Base-by-base conservation (phyloP, 2,888 invertebrate genomes). In the Koerneria pararmatus region DNA sequence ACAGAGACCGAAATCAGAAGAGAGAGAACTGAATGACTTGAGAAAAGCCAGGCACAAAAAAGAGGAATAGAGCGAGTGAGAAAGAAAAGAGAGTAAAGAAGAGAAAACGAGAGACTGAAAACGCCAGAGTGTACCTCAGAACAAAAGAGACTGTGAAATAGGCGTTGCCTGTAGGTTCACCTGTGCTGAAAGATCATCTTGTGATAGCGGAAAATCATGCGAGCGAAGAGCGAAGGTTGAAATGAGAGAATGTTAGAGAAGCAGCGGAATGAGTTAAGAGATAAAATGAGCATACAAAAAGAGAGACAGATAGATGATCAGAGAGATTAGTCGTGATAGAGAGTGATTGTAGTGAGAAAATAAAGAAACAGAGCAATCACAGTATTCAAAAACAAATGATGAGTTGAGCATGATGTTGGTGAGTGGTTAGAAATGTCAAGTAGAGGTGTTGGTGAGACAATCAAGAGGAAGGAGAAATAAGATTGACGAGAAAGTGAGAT, bases 321-420 rank as follows among this genome's bases (percentile, higher is more conserved):
- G n/a, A n/a, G n/a, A n/a, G n/a, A n/a, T n/a, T 59, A 41, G 59
- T 46, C 59, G 46, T 59, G 37, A 27, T 41, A 59, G 59, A 31
- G 41, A n/a, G 41, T 29, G 57, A 59, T 31, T 19, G 59, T 41
- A 59, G 37, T 29, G 41, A n/a, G 51, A 5, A 27, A 46, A 35
- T 29, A 59, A 31, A 19, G 32, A n/a, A 41, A n/a, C 11, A 41
- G 11, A 11, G 46, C 46, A n/a, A 41, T 11, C 46, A 15, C 11
- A 41, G n/a, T 41, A 41, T 41, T 41, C 46, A 11, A 41, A 41
- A 15, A 15, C 46, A 41, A 11, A 15, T 15, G 11, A 15, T 41
- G 11, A 11, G 46, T 15, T 15, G n/a, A 41, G n/a, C n/a, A n/a
- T n/a, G n/a, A n/a, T n/a, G n/a, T n/a, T n/a, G n/a, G n/a, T n/a